phyloP scores from a whole-genome alignment of 2,888 invertebrate species.

The Andrena marginata region DNA sequence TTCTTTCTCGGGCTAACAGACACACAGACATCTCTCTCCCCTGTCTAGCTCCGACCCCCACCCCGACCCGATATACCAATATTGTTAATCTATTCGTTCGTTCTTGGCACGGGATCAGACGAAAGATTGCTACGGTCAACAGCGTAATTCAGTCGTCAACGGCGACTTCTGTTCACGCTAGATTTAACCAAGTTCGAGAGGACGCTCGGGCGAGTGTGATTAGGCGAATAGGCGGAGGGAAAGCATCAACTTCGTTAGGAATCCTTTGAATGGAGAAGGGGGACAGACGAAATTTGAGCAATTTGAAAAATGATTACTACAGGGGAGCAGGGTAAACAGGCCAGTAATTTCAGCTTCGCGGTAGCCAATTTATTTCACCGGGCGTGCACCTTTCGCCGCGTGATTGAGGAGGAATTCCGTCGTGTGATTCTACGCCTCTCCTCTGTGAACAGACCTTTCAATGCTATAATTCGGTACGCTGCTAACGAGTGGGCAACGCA shows the following conservation, averaged over 20 bases:
- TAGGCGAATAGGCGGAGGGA: background rate
- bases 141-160: constrained; percentile 57
- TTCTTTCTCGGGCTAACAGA: constrained; percentile 24
- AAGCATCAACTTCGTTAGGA: constrained; percentile 17
- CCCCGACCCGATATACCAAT: constrained; percentile 53
- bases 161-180: constrained; percentile 47
- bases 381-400: background rate
- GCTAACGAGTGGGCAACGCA: too few species aligned
- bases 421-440: background rate
- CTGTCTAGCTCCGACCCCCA: background rate
- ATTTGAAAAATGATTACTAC: constrained; percentile 8
- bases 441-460: too few species aligned
- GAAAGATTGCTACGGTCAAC: constrained; percentile 58
- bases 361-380: background rate
- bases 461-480: too few species aligned
- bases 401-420: background rate
- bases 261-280: background rate
- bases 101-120: constrained; percentile 65
- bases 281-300: background rate
- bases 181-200: constrained; percentile 41
- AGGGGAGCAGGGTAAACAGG: background rate
- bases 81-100: constrained; percentile 67
- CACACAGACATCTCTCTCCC: constrained; percentile 18
- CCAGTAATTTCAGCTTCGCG: constrained; percentile 20
- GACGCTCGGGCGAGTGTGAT: background rate